These are phyloP conservation scores for Pipistrellus pipistrellus DNA, from an alignment of 2,797 vertebrate species.

Conservation along the genomic window DNA sequence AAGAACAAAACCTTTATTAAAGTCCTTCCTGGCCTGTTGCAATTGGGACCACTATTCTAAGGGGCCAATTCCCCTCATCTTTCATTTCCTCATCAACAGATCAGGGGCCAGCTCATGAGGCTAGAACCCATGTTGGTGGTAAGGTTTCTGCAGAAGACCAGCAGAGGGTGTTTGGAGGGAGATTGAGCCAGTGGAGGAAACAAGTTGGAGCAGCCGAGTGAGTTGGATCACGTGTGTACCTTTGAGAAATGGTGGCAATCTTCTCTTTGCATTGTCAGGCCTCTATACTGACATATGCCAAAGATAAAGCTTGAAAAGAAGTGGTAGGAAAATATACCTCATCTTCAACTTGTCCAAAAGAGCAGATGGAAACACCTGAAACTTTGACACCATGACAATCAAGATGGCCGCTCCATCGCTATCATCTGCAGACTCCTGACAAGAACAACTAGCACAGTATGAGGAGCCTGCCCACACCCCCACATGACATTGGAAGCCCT, in stretches of 20 bases:
- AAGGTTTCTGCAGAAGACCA: not conserved
- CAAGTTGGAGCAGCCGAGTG: not conserved
- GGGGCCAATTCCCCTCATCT: not conserved
- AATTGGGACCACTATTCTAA: not conserved
- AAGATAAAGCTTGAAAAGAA: not conserved
- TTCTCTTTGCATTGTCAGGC: not conserved
- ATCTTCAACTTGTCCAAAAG: not conserved
- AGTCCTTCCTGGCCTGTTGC: not conserved
- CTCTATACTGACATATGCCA: not conserved
- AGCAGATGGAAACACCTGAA: not conserved
- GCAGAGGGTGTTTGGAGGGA: not conserved
- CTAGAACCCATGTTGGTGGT: not conserved
- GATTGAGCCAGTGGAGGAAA: not conserved
- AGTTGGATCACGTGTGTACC: not conserved
- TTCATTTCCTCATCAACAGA: not conserved
- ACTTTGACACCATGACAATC: not conserved
- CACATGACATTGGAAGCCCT: not conserved
- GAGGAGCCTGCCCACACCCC: too few relatives aligned
- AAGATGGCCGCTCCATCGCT: not conserved
- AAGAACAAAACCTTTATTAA: not conserved
- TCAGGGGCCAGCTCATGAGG: not conserved
- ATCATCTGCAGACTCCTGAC: not conserved
- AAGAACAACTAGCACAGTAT: fast-evolving
- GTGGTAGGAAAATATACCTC: not conserved
- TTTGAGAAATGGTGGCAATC: not conserved